Base-by-base conservation (phyloP, 2,113 vertebrate species). In the Salvelinus namaycush region DNA sequence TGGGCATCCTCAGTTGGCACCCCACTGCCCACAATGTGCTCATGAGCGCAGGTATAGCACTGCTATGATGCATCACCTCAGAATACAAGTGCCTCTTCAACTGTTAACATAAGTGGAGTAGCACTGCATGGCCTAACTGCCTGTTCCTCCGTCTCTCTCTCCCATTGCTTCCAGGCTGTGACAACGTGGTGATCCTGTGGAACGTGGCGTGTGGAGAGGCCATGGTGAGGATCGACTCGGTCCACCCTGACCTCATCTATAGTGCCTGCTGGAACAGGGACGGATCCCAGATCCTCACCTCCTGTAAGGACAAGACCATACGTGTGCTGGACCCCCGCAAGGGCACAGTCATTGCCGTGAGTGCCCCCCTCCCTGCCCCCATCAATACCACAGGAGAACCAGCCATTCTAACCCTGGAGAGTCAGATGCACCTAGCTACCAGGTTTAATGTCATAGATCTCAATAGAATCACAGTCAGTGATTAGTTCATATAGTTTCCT, bases 21-120 rank as follows among this genome's bases (percentile, higher is more conserved):
- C 96, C 96, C 29, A 97, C 95, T 0, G 96, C 96, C 57, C 96
- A 94, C 89, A 97, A 97, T 0, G 94, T 97, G 69, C 93, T 97
- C 68, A 88, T 97, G 90, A 97, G 89, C 14, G 96, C 96, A 94
- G 96, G 96, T 97, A 86, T 24, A 7, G 18, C 14, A n/a, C 68
- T 44, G 51, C n/a, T 54, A 31, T 12, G 13, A 54, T 54, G 16
- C 51, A 51, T 59, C 22, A 20, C 22, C n/a, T 20, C 39, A 68
- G 68, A 26, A 59, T 18, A 57, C 62, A 48, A 18, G 51, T 54
- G 51, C 51, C 16, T 54, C 51, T 13, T 54, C 5, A 27, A 4
- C 48, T 39, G 31, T 39, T 70, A n/a, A 59, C 68, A 64, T 24
- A 2, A 26, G 4, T 54, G 9, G 49, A 69, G 59, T 62, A 26